A percentile compares a stretch with the other conserved stretches of the same genome.
Conservation (phyloP, 2,113 vertebrate species). For the Ailuropoda melanoleuca region DNA sequence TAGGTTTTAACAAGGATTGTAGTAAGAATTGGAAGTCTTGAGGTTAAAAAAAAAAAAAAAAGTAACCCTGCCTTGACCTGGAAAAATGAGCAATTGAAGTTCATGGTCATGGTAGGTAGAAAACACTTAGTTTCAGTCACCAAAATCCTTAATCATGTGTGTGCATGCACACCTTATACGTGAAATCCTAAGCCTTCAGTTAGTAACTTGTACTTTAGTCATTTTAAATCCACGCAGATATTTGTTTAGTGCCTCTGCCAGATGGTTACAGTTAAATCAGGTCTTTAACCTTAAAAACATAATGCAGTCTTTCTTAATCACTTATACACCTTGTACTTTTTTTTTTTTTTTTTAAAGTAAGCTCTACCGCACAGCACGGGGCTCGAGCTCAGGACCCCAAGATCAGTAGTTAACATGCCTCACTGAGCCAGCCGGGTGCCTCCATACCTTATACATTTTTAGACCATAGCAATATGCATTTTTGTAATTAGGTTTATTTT, state of each 20-base stretch:
- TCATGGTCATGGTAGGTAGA: background rate
- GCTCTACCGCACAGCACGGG: background rate
- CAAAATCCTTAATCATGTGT: background rate
- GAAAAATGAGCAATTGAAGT: background rate
- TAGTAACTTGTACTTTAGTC: slow-evolving; percentile 52
- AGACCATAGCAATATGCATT: background rate
- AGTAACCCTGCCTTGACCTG: background rate
- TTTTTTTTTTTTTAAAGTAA: background rate
- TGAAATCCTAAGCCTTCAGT: slow-evolving; percentile 8
- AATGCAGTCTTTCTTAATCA: background rate
- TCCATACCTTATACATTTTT: background rate
- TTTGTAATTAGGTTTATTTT: slow-evolving; percentile 3
- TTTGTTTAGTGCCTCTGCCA: slow-evolving; percentile 46
- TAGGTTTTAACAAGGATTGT: background rate
- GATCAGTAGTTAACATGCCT: background rate
- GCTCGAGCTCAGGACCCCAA: background rate
- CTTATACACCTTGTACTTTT: background rate
- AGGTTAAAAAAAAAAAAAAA: background rate
- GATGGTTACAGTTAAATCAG: slow-evolving; percentile 50
- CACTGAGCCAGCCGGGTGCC: background rate
- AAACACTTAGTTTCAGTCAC: background rate
- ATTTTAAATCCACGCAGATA: slow-evolving; percentile 27
- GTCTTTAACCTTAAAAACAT: slow-evolving; percentile 35
- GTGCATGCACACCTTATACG: background rate
- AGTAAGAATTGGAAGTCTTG: background rate